phyloP scores from a whole-genome alignment of 2,888 invertebrate genomes.

The Entomobrya proxima region DNA sequence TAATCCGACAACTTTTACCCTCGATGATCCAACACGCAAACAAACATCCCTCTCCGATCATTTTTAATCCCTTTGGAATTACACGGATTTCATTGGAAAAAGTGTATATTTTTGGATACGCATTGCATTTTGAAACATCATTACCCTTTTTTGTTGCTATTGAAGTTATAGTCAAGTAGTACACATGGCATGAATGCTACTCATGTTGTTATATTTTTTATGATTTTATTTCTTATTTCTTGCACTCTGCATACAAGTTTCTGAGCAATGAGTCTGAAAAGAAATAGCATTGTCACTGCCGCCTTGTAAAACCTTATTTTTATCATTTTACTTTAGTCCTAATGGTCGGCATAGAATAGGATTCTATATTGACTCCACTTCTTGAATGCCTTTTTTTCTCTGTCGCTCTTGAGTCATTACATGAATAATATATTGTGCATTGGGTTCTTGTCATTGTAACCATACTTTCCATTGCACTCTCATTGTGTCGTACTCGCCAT shows the following conservation, averaged over 20 bases:
- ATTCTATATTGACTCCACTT: no score
- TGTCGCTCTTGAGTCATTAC: neutral
- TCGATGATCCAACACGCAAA: constrained; percentile 36
- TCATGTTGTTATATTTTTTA: no score
- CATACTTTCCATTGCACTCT: neutral
- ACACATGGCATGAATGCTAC: no score
- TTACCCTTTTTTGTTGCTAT: neutral
- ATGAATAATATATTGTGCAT: constrained; percentile 55
- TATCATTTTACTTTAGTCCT: neutral
- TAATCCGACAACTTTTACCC: constrained; percentile 34
- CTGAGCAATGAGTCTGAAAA: no score
- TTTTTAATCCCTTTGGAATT: constrained; percentile 45
- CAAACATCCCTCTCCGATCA: constrained; percentile 24
- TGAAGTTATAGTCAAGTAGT: neutral
- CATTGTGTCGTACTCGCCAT: constrained; percentile 9
- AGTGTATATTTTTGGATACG: neutral
- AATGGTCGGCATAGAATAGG: neutral
- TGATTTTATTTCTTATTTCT: no score
- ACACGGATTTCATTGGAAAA: constrained; percentile 26
- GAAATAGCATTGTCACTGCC: no score
- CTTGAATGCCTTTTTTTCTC: neutral
- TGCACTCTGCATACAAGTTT: no score
- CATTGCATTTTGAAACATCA: neutral
- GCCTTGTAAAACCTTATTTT: no score
- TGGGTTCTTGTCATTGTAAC: constrained; percentile 44